Percentiles rank a stretch among this genome's conserved stretches.
These are phyloP conservation scores for Cotesia glomerata DNA, from an alignment of 1,140 invertebrate species.

Conservation along the genomic window DNA sequence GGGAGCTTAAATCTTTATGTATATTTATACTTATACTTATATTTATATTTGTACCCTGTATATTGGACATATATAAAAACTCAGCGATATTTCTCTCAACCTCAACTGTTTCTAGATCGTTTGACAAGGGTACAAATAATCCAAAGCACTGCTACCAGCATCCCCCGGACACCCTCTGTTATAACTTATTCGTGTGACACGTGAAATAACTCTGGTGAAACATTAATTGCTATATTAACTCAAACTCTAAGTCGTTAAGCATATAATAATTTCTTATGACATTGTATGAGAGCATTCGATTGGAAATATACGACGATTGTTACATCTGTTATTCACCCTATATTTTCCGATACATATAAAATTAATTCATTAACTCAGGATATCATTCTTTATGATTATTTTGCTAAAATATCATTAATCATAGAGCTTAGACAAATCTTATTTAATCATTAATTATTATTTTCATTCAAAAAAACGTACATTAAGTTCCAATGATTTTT, in stretches of 20 bases:
- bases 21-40: too few species aligned
- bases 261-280: constrained; percentile 21
- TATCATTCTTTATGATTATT: constrained; percentile 2
- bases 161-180: constrained; percentile 5
- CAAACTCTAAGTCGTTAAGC: constrained; percentile 14
- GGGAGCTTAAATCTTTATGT: neutral
- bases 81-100: neutral
- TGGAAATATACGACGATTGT: constrained; percentile 5
- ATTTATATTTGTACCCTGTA: too few species aligned
- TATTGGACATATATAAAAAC: neutral
- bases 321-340: constrained; percentile 16
- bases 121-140: neutral
- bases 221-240: constrained; percentile 26
- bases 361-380: neutral
- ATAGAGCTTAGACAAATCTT: neutral
- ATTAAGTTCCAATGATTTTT: too few species aligned
- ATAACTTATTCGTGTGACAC: constrained; percentile 24
- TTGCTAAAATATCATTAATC: neutral
- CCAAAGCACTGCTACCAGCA: neutral
- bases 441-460: too few species aligned
- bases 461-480: too few species aligned
- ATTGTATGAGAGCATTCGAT: constrained; percentile 18
- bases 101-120: neutral
- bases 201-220: constrained; percentile 19
- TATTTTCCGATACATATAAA: constrained; percentile 2